Conservation (phyloP, 2,797 vertebrate species). For the Micrastur ruficollis region DNA sequence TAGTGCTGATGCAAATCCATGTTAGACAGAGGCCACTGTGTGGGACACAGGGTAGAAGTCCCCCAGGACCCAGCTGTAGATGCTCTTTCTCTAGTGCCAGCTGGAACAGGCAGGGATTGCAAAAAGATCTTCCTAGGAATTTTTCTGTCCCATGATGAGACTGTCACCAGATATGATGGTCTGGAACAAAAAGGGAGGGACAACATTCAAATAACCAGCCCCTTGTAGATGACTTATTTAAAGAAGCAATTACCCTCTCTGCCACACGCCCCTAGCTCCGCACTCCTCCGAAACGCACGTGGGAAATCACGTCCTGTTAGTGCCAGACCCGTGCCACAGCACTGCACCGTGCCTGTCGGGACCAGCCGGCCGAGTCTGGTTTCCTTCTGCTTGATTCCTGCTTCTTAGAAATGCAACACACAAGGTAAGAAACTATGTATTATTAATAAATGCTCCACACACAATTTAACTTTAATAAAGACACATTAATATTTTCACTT, state of each 20-base stretch:
- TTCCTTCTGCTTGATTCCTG: background rate
- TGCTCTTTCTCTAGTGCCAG: background rate
- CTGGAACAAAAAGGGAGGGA: background rate
- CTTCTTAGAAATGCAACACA: background rate
- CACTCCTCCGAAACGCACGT: rapidly evolving
- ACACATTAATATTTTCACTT: background rate
- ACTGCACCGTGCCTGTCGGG: background rate
- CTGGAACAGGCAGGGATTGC: background rate
- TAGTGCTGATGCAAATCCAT: background rate
- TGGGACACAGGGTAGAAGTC: background rate
- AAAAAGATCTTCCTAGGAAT: background rate
- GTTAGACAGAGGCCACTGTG: background rate
- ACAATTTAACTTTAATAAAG: background rate
- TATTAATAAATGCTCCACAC: background rate
- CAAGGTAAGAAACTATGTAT: background rate
- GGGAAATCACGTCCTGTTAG: background rate
- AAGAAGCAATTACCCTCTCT: background rate
- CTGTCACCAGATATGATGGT: background rate
- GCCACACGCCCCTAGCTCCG: background rate
- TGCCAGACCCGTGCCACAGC: background rate
- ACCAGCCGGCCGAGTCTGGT: background rate
- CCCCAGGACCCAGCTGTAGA: background rate
- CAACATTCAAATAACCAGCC: background rate
- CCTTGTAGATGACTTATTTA: background rate
- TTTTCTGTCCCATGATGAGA: background rate